phyloP scores from a whole-genome alignment of 2,888 invertebrate species.

The Conchocele bisecta region DNA sequence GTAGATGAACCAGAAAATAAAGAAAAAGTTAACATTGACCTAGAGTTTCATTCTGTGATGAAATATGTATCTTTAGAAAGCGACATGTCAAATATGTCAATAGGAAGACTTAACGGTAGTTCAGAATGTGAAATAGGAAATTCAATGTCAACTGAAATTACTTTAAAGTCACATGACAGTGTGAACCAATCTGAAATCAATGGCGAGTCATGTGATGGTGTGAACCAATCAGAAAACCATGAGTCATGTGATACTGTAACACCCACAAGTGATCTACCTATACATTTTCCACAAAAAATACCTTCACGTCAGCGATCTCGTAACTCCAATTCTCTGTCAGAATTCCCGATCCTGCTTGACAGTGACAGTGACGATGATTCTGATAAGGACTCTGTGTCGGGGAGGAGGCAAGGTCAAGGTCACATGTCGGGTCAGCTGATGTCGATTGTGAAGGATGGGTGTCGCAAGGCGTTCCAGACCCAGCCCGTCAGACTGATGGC shows the following conservation, averaged over 20 bases:
- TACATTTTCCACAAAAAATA: too few relatives aligned
- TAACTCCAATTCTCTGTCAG: not conserved
- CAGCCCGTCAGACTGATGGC: conserved; percentile 96
- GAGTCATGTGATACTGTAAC: not conserved
- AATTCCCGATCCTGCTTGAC: not conserved
- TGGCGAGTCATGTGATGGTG: not conserved
- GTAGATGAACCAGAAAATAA: not conserved
- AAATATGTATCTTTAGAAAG: not conserved
- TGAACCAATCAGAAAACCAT: too few relatives aligned
- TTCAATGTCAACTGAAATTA: not conserved
- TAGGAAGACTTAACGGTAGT: not conserved
- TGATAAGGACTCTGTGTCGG: not conserved
- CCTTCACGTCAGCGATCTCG: not conserved
- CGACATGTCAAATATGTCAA: conserved; percentile 3
- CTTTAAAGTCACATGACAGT: too few relatives aligned
- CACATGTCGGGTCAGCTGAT: conserved; percentile 91
- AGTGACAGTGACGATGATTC: conserved; percentile 3
- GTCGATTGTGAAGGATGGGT: conserved; percentile 94
- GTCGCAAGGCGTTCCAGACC: conserved; percentile 93
- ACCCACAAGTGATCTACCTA: too few relatives aligned
- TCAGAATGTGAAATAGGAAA: not conserved
- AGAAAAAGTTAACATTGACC: not conserved
- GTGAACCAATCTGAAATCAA: not conserved
- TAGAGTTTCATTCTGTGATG: not conserved
- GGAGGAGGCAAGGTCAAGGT: conserved; percentile 57